Evolutionary conservation across 2,888 invertebrate species (phyloP).

Genomic region (Polia nebulosa): DNA sequence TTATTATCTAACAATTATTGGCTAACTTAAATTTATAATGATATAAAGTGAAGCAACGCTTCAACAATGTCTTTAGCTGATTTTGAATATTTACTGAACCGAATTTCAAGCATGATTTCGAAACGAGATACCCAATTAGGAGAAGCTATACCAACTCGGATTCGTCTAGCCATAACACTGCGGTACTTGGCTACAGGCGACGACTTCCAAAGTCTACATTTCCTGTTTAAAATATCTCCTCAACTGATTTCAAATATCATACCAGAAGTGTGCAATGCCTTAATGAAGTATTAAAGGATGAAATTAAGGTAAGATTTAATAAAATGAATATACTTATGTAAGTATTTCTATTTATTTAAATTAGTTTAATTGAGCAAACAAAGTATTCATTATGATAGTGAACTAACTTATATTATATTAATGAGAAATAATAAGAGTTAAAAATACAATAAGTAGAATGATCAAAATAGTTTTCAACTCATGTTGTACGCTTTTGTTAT

Average conservation of each 20-base stretch:
- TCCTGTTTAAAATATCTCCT: slow-evolving; percentile 4
- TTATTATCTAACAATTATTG: too few species aligned
- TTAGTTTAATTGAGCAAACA: too few species aligned
- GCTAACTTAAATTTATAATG: too few species aligned
- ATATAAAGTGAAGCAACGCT: too few species aligned
- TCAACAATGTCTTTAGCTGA: background rate
- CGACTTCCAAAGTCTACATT: background rate
- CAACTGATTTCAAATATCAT: slow-evolving; percentile 1
- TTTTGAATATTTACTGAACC: background rate
- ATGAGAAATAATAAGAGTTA: too few species aligned
- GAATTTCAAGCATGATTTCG: background rate
- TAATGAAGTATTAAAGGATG: background rate
- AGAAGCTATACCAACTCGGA: background rate
- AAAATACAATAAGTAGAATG: too few species aligned
- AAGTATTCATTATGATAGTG: too few species aligned
- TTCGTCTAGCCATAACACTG: background rate
- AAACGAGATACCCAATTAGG: background rate
- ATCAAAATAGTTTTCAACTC: background rate
- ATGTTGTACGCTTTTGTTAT: background rate
- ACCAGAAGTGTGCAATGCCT: background rate
- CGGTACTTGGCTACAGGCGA: background rate
- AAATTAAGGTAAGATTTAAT: too few species aligned
- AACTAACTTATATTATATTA: too few species aligned
- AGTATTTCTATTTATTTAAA: background rate
- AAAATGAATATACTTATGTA: background rate